phyloP scores from a whole-genome alignment of 2,113 vertebrate species.

The Hemibagrus wyckioides region DNA sequence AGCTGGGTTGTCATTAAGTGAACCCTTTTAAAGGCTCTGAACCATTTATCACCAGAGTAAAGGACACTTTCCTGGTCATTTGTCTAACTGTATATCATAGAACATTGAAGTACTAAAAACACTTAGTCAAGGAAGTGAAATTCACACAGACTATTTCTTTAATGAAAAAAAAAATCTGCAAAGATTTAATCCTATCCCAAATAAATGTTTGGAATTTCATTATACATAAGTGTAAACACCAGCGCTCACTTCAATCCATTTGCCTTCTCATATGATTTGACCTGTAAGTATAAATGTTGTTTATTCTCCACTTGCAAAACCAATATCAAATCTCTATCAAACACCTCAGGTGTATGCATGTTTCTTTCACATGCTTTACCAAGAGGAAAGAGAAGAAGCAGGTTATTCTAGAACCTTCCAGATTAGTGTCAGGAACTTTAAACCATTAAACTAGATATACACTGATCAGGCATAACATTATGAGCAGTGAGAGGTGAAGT shows the following conservation, averaged over 20 bases:
- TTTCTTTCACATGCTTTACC: not conserved
- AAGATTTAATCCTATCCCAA: not conserved
- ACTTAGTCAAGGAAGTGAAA: not conserved
- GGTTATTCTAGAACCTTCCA: not conserved
- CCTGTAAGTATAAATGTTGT: not conserved
- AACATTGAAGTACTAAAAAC: not conserved
- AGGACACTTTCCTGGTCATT: not conserved
- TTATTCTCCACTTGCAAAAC: not conserved
- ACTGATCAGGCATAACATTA: too few species aligned
- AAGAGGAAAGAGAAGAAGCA: too few species aligned
- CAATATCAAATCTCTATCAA: not conserved
- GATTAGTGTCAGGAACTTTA: not conserved
- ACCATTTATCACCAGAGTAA: not conserved
- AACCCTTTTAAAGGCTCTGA: not conserved
- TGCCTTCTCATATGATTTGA: not conserved
- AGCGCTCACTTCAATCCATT: not conserved
- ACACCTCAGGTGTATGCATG: not conserved
- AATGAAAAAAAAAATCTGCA: not conserved
- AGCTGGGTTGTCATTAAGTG: not conserved
- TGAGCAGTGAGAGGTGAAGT: too few species aligned
- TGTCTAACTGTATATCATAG: not conserved
- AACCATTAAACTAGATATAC: not conserved
- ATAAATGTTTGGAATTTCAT: not conserved
- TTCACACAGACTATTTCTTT: not conserved
- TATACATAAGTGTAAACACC: not conserved